phyloP scores from a whole-genome alignment of 1,140 invertebrate genomes.

The Gonatopus flavifemur region DNA sequence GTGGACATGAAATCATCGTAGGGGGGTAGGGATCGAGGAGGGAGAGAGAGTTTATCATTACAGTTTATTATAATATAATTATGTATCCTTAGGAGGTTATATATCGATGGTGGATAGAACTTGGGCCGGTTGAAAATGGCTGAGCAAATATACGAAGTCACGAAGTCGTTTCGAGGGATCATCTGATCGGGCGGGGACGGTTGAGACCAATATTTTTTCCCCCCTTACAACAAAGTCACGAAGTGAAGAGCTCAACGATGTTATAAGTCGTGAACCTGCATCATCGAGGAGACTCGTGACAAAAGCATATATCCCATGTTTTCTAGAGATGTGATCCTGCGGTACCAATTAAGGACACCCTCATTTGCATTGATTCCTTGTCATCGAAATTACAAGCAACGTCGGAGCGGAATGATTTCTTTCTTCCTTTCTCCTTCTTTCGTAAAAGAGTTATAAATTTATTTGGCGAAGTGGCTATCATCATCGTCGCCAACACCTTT shows the following conservation, averaged over 20 bases:
- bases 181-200: slow-evolving; percentile 37
- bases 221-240: slow-evolving; percentile 8
- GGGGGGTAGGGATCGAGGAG: too few relatives aligned
- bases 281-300: slow-evolving; percentile 20
- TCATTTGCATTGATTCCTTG: too few relatives aligned
- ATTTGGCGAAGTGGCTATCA: background rate
- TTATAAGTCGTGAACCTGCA: background rate
- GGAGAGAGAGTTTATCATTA: slow-evolving; percentile 55
- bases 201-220: slow-evolving; percentile 37
- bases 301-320: too few relatives aligned
- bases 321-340: too few relatives aligned
- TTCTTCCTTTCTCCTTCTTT: too few relatives aligned
- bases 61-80: slow-evolving; percentile 61
- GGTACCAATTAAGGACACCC: too few relatives aligned
- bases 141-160: slow-evolving; percentile 57
- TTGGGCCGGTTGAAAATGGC: slow-evolving; percentile 32
- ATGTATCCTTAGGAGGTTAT: slow-evolving; percentile 49
- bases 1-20: background rate
- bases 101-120: slow-evolving; percentile 39
- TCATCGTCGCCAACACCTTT: slow-evolving; percentile 12
- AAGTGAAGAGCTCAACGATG: slow-evolving; percentile 5
- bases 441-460: too few relatives aligned
- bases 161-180: slow-evolving; percentile 49
- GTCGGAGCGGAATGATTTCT: too few relatives aligned
- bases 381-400: too few relatives aligned